A percentile compares a stretch with the other conserved stretches of the same genome.
Conservation (phyloP, 2,797 vertebrate genomes). For the Rhynchotus rufescens region DNA sequence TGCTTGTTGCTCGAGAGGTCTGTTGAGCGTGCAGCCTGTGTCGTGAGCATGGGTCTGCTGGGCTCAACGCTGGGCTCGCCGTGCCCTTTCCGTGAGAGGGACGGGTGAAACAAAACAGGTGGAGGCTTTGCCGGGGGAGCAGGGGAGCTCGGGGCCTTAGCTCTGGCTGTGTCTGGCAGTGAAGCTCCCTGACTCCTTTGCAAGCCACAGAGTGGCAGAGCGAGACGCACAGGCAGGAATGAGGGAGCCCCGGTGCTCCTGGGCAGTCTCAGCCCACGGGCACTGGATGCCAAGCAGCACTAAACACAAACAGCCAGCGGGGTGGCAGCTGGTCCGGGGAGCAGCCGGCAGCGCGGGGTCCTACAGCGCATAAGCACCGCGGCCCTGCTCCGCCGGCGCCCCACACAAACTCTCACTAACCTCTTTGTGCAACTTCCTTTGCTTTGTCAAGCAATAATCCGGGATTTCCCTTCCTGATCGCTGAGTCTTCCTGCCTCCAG, state of each 20-base stretch:
- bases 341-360: neutral
- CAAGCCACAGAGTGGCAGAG: neutral
- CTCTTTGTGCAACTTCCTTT: constrained; percentile 5
- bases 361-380: neutral
- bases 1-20: neutral
- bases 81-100: neutral
- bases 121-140: neutral
- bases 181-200: neutral
- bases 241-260: neutral
- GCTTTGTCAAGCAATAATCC: constrained; percentile 45
- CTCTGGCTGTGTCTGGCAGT: neutral
- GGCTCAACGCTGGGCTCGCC: neutral
- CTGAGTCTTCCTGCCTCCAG: constrained; percentile 25
- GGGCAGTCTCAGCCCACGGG: neutral
- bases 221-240: neutral
- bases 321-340: neutral
- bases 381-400: neutral
- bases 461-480: constrained; percentile 42
- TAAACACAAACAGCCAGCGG: neutral
- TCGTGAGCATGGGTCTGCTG: neutral
- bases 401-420: neutral
- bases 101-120: neutral
- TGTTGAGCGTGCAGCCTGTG: constrained; percentile 3
- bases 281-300: neutral
- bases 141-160: neutral